Percentiles rank a stretch among this genome's conserved stretches.
Evolutionary conservation across 2,113 vertebrate species (phyloP).

Genomic region (Neotoma lepida): DNA sequence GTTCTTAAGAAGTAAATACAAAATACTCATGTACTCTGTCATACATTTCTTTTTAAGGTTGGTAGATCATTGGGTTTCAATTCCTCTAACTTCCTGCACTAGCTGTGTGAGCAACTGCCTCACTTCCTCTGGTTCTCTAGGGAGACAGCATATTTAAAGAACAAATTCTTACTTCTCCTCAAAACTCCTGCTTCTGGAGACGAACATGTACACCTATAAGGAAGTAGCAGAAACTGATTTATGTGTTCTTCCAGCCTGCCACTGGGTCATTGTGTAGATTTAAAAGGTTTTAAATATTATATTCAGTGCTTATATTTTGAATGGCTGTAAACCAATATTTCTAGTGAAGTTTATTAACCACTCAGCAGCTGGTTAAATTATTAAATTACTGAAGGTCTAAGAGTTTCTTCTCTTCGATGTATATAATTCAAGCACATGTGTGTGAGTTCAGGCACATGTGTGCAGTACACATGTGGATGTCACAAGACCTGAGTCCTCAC

Average conservation of each 20-base stretch:
- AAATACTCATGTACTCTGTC: not conserved
- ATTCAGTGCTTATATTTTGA: conserved; percentile 41
- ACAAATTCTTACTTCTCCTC: not conserved
- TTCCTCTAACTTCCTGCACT: conserved; percentile 60
- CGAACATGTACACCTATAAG: not conserved
- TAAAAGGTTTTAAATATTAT: not conserved
- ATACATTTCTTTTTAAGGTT: conserved; percentile 72
- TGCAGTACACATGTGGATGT: not conserved
- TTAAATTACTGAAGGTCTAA: conserved; percentile 20
- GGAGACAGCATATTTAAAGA: not conserved
- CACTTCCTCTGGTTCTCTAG: conserved; percentile 53
- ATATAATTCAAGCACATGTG: not conserved
- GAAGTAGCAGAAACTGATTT: not conserved
- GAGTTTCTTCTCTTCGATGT: not conserved
- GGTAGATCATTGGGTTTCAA: conserved; percentile 55
- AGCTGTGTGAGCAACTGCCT: conserved; percentile 1
- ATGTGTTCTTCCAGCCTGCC: not conserved
- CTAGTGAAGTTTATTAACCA: not conserved
- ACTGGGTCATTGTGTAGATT: not conserved
- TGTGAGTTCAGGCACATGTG: not conserved
- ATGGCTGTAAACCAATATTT: conserved; percentile 39
- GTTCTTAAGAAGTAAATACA: conserved; percentile 38
- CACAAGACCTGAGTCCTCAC: not conserved
- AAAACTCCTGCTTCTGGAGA: conserved; percentile 6
- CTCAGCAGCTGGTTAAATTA: conserved; percentile 2